phyloP scores from a whole-genome alignment of 2,113 vertebrate genomes.

The Hylia prasina region DNA sequence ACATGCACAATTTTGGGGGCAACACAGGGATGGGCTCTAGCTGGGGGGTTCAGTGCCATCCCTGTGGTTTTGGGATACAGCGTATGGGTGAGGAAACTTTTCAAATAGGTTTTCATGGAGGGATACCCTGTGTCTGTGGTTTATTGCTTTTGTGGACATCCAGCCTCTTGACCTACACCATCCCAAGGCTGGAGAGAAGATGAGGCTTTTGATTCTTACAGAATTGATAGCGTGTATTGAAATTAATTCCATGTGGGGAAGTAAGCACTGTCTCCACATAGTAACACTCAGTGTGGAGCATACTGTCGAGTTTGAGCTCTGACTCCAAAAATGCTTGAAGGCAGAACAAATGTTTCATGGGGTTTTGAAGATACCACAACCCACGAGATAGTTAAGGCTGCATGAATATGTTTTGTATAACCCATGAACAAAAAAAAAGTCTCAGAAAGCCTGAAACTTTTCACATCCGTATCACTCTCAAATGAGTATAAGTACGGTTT shows the following conservation, averaged over 20 bases:
- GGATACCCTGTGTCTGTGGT: neutral
- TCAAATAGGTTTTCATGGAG: neutral
- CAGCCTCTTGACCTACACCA: neutral
- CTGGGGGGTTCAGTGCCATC: rapidly evolving
- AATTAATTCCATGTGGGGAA: conserved; percentile 13
- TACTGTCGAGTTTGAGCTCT: neutral
- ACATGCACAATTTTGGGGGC: rapidly evolving
- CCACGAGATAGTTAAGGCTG: neutral
- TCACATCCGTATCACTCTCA: neutral
- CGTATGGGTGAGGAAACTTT: neutral
- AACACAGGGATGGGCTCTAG: neutral
- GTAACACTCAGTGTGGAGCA: neutral
- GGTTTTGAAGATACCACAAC: neutral
- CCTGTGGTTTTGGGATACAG: neutral
- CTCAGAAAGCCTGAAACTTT: neutral
- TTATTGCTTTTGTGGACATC: neutral
- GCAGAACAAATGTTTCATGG: neutral
- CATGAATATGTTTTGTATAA: neutral
- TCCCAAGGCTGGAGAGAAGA: neutral
- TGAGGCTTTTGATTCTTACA: neutral
- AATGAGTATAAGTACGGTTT: neutral
- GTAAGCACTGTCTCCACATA: neutral
- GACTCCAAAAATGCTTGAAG: neutral
- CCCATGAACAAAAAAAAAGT: neutral
- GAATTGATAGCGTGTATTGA: neutral